These are phyloP conservation scores for Telmatochromis brichardi DNA, from an alignment of 2,113 vertebrate species.

Conservation along the genomic window DNA sequence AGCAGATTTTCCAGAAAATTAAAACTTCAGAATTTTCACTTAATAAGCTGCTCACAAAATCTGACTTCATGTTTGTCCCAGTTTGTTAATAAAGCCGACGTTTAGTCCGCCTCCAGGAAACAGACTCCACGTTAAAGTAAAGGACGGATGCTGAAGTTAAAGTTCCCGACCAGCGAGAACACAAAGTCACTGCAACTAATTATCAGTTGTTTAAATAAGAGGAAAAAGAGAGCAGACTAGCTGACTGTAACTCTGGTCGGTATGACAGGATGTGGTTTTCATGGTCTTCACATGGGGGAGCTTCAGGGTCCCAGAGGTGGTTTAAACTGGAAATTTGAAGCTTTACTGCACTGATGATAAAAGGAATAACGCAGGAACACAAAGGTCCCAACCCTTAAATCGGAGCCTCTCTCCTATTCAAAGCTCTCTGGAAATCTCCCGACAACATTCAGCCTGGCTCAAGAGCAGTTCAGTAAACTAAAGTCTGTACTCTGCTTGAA, in stretches of 20 bases:
- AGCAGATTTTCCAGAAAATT: neutral
- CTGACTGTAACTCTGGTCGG: fast-evolving
- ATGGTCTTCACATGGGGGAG: neutral
- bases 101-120: neutral
- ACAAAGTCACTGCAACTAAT: neutral
- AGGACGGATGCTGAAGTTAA: neutral
- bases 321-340: fast-evolving
- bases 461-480: neutral
- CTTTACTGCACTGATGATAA: neutral
- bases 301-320: neutral
- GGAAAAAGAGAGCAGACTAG: fast-evolving
- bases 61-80: neutral
- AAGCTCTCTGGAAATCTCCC: neutral
- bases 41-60: neutral
- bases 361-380: neutral
- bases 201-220: neutral
- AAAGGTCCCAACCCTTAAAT: neutral
- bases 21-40: fast-evolving
- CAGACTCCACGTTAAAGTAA: neutral
- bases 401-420: neutral
- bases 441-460: neutral
- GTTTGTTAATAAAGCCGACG: neutral
- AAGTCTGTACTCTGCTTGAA: fast-evolving
- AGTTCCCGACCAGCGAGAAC: fast-evolving
- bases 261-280: neutral